phyloP scores from a whole-genome alignment of 2,888 invertebrate species.

The Clostera curtula region DNA sequence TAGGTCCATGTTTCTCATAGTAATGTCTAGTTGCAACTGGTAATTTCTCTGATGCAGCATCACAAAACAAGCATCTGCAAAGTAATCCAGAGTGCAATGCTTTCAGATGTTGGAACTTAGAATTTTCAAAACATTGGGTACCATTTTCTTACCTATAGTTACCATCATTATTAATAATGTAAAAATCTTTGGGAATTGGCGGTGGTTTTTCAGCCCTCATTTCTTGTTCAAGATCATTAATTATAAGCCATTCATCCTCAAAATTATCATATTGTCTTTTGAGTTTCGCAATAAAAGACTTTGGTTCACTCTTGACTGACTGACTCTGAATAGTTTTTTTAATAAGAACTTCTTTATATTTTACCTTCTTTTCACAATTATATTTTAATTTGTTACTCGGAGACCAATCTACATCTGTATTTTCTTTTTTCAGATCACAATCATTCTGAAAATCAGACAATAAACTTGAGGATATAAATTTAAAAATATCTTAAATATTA shows the following conservation, averaged over 20 bases:
- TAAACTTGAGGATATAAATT: too few relatives aligned
- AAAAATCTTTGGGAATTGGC: conserved; percentile 35
- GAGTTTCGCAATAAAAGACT: conserved; percentile 40
- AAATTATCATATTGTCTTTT: conserved; percentile 25
- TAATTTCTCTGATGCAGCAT: conserved; percentile 20
- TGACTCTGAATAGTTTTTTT: too few relatives aligned
- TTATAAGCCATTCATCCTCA: not conserved
- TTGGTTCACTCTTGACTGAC: too few relatives aligned
- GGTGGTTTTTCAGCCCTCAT: conserved; percentile 46
- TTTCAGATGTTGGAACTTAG: not conserved
- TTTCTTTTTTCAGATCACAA: too few relatives aligned
- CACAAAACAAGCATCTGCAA: conserved; percentile 44
- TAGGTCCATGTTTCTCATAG: conserved; percentile 49
- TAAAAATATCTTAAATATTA: too few relatives aligned
- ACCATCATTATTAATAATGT: conserved; percentile 30
- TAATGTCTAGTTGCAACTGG: conserved; percentile 45
- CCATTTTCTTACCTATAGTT: conserved; percentile 49
- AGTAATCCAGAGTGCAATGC: not conserved
- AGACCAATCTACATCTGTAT: too few relatives aligned
- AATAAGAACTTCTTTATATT: not conserved
- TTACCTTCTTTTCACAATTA: too few relatives aligned
- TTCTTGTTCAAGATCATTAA: conserved; percentile 39
- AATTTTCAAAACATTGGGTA: too few relatives aligned
- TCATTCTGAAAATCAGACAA: too few relatives aligned
- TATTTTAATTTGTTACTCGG: too few relatives aligned